Conservation (phyloP, 1,140 invertebrate species). For the Platorchestia sp. region DNA sequence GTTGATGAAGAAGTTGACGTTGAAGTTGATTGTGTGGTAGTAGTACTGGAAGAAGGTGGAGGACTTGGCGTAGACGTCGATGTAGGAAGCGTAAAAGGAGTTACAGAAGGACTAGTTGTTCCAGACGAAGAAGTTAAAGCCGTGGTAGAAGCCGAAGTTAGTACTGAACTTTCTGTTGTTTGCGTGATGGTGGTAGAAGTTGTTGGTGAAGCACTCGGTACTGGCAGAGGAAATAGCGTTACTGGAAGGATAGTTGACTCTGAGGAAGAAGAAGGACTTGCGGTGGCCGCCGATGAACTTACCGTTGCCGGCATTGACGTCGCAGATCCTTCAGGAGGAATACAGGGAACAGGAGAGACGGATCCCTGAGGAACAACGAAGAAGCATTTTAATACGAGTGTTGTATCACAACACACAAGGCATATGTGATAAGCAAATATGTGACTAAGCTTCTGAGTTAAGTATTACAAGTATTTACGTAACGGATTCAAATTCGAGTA, state of each 20-base stretch:
- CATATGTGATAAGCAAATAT: too few species aligned
- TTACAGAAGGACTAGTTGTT: background rate
- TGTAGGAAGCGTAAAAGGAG: background rate
- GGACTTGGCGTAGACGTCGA: background rate
- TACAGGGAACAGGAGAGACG: conserved; percentile 14
- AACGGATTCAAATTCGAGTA: too few species aligned
- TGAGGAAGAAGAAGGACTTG: background rate
- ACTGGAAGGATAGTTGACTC: background rate
- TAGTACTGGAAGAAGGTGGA: background rate
- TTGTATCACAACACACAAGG: too few species aligned
- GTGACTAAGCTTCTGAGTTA: too few species aligned
- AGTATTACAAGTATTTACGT: too few species aligned
- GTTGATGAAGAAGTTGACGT: background rate
- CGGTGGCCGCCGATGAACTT: background rate
- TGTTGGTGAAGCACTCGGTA: background rate
- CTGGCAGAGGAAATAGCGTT: background rate
- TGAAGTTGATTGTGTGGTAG: background rate
- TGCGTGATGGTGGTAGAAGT: background rate
- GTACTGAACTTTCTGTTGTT: background rate
- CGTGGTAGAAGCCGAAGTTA: background rate
- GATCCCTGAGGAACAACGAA: background rate
- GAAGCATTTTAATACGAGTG: too few species aligned
- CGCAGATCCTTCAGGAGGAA: background rate
- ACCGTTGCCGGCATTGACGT: background rate
- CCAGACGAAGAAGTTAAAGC: background rate